A percentile compares a stretch with the other conserved stretches of the same genome.
Evolutionary conservation across 2,888 invertebrate species (phyloP).

Genomic region (Pollenia griseotomentosa): DNA sequence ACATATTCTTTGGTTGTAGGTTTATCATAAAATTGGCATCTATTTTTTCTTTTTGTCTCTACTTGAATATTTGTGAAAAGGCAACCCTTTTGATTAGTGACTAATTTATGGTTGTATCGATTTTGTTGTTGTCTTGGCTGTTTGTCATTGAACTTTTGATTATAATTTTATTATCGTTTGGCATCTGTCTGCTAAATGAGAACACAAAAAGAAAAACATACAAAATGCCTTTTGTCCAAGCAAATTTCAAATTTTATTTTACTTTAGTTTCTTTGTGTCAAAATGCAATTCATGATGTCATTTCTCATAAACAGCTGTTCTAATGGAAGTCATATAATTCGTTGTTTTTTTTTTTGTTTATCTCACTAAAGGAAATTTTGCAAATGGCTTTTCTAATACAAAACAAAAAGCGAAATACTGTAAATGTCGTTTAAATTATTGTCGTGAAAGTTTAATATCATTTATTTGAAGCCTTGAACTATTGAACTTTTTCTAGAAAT

Average conservation of each 20-base stretch:
- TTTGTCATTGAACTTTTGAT: conserved; percentile 67
- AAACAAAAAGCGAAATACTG: no score
- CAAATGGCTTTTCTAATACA: neutral
- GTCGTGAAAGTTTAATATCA: neutral
- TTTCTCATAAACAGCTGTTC: conserved; percentile 51
- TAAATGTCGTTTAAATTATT: neutral
- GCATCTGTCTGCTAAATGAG: conserved; percentile 55
- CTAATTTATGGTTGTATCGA: conserved; percentile 48
- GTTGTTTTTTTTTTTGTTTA: neutral
- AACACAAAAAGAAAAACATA: neutral
- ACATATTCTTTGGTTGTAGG: conserved; percentile 48
- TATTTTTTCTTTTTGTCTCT: conserved; percentile 20
- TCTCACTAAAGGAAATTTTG: conserved; percentile 34
- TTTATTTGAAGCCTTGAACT: conserved; percentile 39
- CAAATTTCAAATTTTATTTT: neutral
- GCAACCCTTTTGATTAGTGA: conserved; percentile 51
- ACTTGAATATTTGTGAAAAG: conserved; percentile 28
- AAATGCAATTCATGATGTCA: conserved; percentile 49
- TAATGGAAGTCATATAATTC: conserved; percentile 22
- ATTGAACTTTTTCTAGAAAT: conserved; percentile 18
- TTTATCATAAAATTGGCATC: conserved; percentile 59
- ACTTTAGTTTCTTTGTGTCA: neutral
- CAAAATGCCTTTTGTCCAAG: conserved; percentile 14
- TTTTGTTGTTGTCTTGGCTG: neutral
- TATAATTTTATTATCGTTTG: conserved; percentile 56